A percentile compares a stretch with the other conserved stretches of the same genome.
These are phyloP conservation scores for Patella pellucida DNA, from an alignment of 2,888 invertebrate species.

Conservation along the genomic window DNA sequence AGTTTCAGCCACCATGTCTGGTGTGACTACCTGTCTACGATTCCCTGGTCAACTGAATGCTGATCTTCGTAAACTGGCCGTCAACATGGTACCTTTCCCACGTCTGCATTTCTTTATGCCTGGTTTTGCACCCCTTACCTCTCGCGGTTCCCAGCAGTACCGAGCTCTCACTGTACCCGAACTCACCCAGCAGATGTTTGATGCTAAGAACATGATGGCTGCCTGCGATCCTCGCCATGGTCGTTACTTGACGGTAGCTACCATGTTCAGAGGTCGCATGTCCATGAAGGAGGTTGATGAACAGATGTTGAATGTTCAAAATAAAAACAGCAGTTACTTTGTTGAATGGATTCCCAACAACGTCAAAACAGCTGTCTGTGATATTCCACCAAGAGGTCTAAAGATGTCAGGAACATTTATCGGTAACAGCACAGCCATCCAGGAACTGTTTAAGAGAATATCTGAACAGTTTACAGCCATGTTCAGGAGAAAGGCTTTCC, in stretches of 20 bases:
- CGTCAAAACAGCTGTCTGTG: constrained; percentile 3
- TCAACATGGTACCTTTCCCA: background rate
- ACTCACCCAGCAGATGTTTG: constrained; percentile 3
- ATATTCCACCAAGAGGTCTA: constrained; percentile 8
- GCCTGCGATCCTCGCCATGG: constrained; percentile 8
- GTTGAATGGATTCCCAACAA: constrained; percentile 6
- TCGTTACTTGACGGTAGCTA: background rate
- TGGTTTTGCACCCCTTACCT: background rate
- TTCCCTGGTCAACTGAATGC: constrained; percentile 7
- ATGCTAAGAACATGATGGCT: constrained; percentile 3
- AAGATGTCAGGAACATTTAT: constrained; percentile 9
- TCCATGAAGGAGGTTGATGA: constrained; percentile 6
- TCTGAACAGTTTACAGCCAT: constrained; percentile 5
- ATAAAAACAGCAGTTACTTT: constrained; percentile 5
- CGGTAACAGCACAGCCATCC: background rate
- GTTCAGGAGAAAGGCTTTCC: constrained; percentile 7
- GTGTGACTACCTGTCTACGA: constrained; percentile 4
- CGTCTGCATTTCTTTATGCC: constrained; percentile 10
- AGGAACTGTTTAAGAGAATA: constrained; percentile 1
- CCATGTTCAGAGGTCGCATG: constrained; percentile 10
- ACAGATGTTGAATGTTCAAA: constrained; percentile 10
- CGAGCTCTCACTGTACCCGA: constrained; percentile 7
- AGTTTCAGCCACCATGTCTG: constrained; percentile 4
- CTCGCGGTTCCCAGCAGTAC: background rate
- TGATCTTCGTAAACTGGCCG: background rate